Percentiles rank a stretch among this genome's conserved stretches.
Conservation (phyloP, 2,888 invertebrate species). For the Hemithea aestivaria region DNA sequence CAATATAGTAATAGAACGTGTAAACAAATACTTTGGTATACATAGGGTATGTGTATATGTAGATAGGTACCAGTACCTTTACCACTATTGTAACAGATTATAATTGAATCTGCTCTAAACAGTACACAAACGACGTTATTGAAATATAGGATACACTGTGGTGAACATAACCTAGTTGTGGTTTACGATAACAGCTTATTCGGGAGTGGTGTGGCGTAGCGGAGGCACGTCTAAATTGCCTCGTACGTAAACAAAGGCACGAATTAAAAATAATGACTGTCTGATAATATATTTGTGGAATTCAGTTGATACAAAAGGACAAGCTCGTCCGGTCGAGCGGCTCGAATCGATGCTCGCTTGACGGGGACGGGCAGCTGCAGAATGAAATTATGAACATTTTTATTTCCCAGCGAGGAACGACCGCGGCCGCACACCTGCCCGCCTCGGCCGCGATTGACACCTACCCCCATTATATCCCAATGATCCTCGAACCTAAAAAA, state of each 20-base stretch:
- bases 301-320: conserved; percentile 61
- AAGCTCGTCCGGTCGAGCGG: conserved; percentile 42
- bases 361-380: conserved; percentile 76
- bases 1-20: too few relatives aligned
- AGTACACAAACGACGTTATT: conserved; percentile 6
- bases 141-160: conserved; percentile 20
- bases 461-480: conserved; percentile 69
- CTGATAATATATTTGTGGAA: conserved; percentile 62
- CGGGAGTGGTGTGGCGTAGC: conserved; percentile 9
- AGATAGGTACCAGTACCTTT: too few relatives aligned
- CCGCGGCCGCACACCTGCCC: conserved; percentile 63
- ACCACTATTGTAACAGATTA: not conserved
- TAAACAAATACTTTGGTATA: too few relatives aligned
- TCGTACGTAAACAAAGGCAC: conserved; percentile 36
- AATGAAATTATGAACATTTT: conserved; percentile 75
- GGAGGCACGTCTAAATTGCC: conserved; percentile 37
- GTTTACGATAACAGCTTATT: conserved; percentile 21
- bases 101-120: conserved; percentile 4
- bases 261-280: conserved; percentile 63
- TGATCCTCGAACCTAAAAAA: conserved; percentile 61
- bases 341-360: conserved; percentile 64
- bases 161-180: conserved; percentile 21
- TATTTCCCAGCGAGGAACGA: conserved; percentile 50
- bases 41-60: too few relatives aligned
- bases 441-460: conserved; percentile 69